These are phyloP conservation scores for Discoglossus pictus DNA, from an alignment of 2,797 vertebrate genomes.

Conservation along the genomic window DNA sequence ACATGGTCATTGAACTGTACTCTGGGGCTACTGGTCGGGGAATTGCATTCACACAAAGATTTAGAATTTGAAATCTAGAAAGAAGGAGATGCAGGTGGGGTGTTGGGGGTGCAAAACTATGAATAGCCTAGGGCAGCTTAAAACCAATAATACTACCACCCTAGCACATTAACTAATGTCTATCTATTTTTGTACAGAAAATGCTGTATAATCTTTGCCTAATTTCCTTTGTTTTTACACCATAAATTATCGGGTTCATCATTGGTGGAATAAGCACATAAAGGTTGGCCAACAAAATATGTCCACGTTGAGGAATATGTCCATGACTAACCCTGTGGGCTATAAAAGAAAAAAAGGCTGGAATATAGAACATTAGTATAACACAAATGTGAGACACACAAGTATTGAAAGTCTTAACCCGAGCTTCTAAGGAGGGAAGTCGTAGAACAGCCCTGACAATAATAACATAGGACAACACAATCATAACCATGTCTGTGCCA, in stretches of 20 bases:
- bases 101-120: too few species aligned
- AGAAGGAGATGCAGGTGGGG: too few species aligned
- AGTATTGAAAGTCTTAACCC: conserved; percentile 63
- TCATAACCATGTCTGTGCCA: conserved; percentile 58
- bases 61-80: too few species aligned
- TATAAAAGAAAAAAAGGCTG: conserved; percentile 55
- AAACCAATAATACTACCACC: too few species aligned
- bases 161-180: too few species aligned
- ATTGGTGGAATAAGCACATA: conserved; percentile 57
- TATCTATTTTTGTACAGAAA: conserved; percentile 31
- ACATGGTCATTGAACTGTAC: too few species aligned
- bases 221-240: conserved; percentile 57
- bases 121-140: too few species aligned
- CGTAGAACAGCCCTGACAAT: conserved; percentile 64
- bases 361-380: conserved; percentile 62
- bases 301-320: conserved; percentile 24
- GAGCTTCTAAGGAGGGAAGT: conserved; percentile 55
- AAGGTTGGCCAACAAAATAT: conserved; percentile 50
- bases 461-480: conserved; percentile 64
- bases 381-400: conserved; percentile 65
- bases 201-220: conserved; percentile 29
- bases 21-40: too few species aligned
- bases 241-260: conserved; percentile 59
- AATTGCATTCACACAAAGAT: too few species aligned
- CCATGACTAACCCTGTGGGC: conserved; percentile 51